Evolutionary conservation across 2,888 invertebrate genomes (phyloP), one percentile per base, ranked within the genome.

Genomic region (Fragum sueziense): DNA sequence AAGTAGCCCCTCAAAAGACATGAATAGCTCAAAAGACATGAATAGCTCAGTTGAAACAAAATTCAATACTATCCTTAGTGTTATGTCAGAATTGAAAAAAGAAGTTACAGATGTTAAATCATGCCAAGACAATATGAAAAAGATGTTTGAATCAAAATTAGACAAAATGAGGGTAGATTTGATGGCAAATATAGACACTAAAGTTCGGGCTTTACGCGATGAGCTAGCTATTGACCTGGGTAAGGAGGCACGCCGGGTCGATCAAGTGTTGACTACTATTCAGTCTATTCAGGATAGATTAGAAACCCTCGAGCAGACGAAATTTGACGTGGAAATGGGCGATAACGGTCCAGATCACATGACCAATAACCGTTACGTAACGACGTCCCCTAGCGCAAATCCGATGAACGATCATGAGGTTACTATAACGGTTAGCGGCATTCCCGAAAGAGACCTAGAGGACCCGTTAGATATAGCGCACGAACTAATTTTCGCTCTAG

Each of bases 221-320:
- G 70, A 78, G 51, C 33, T 78, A 22, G 11, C 62, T 31, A 61
- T 74, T 22, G 70, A 78, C 37, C 47, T 70, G 4, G 31, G n/a
- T 31, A 57, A 31, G 11, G 70, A 78, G 29, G 57, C 52, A 7
- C 51, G 47, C 22, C 61, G 70, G 17, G 74, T 74, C 17, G 79
- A 79, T 62, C 59, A 79, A 27, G 14, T 74, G 33, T 29, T 75
- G 68, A 74, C 41, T 2, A 68, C 73, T 2, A 51, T 80, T 69
- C 62, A 80, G 34, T 74, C 71, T 1, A n/a, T 79, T 9, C 54
- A 74, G 31, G n/a, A 7, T 25, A 57, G 80, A 3, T 25, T 80
- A 61, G 29, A 27, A 7, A 25, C 29, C 3, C 29, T 61, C 22
- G 27, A n/a, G 27, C 27, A 61, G 11, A 11, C 52, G 6, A 4